Base-by-base conservation (phyloP, 2,797 vertebrate genomes). In the Myripristis murdjan region DNA sequence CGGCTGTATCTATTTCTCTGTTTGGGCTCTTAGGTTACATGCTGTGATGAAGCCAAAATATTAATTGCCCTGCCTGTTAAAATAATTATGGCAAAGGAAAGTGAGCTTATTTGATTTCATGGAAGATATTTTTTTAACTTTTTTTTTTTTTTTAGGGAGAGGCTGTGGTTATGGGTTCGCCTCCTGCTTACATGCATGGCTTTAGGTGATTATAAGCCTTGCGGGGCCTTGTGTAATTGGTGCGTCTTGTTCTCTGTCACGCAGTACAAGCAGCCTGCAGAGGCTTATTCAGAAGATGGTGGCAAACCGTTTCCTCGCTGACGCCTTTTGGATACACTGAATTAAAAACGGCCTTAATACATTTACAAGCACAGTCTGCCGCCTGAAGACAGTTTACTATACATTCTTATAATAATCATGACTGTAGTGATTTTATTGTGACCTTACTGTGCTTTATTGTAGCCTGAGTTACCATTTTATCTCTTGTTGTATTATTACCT, bases 221-320 rank as follows among this genome's bases (percentile, higher is more conserved):
- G 87, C 93, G 74, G 94, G 92, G 92, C 82, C 81, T 72, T 81
- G 91, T 96, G 93, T 91, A 92, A 97, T 97, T 97, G 95, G 87
- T 85, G 91, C 91, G 91, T 92, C 89, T 92, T 73, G 93, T 90
- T 93, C 89, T 93, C 89, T 94, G 96, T 96, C 96, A 97, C 95
- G 96, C 92, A 91, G 92, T 69, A 43, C 87, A 85, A 92, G 92
- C 82, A 91, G 86, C 95, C 95, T 88, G 93, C 93, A 88, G 96
- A 96, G 96, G 94, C 89, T 76, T 82, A 90, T 85, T 73, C 91
- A 93, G 90, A 92, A 95, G 92, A 96, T 94, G 94, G 91, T 72
- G 91, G 93, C 91, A 95, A 92, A 94, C 93, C 92, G 95, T 92
- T 93, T 95, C 92, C 93, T 82, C 51, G 35, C 35, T 62, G 84